Conservation (phyloP, 2,888 invertebrate species). For the Imbricaverruca yamaguchii region DNA sequence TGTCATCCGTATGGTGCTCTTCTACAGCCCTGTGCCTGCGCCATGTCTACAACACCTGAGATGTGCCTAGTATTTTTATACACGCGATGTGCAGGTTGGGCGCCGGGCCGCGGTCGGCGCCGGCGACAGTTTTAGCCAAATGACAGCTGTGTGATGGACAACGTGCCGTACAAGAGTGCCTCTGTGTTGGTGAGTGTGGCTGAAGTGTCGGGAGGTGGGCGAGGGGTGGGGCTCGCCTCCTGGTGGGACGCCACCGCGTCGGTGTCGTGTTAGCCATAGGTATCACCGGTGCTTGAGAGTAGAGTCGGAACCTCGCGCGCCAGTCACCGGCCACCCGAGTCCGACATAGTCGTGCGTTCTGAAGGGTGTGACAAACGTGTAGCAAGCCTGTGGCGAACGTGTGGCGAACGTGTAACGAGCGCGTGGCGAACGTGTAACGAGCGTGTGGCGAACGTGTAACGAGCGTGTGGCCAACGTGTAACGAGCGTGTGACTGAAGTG, state of each 20-base stretch:
- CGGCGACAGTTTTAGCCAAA: neutral
- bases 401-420: no score
- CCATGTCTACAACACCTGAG: neutral
- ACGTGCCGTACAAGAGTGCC: neutral
- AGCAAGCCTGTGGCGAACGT: no score
- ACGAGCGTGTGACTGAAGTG: no score
- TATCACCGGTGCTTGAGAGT: neutral
- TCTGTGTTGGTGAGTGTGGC: neutral
- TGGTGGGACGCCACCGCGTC: no score
- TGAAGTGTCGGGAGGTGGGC: neutral
- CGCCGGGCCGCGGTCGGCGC: neutral
- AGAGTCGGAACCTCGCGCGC: neutral
- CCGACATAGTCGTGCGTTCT: no score
- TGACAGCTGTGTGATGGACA: neutral
- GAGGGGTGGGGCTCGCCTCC: no score
- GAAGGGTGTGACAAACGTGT: no score
- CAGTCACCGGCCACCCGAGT: neutral
- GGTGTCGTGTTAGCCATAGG: no score
- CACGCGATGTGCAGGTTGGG: neutral
- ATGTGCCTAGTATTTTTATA: neutral
- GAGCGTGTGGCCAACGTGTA: no score
- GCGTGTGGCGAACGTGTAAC: no score
- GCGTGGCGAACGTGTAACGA: no score
- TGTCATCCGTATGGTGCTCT: no score
- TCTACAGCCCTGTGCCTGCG: neutral